Evolutionary conservation across 1,140 invertebrate species (phyloP).

Genomic region (Cotesia glomerata): DNA sequence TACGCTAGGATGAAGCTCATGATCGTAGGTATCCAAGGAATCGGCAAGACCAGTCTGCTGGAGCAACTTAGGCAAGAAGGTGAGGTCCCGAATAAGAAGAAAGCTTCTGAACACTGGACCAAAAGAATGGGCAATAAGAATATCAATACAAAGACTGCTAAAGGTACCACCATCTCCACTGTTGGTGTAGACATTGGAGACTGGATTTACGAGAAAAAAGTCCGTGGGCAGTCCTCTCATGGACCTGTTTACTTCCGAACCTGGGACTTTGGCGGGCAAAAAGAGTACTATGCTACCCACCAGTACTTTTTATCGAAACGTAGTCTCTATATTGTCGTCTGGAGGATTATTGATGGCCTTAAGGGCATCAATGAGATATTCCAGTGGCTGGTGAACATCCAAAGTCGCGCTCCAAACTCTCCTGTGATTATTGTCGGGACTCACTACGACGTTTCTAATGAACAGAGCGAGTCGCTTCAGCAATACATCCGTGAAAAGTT

Average conservation of each 20-base stretch:
- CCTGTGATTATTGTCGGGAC: conserved; percentile 94
- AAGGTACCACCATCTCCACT: conserved; percentile 87
- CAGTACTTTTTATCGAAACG: conserved; percentile 97
- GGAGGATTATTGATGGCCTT: conserved; percentile 93
- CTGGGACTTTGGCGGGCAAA: conserved; percentile 99
- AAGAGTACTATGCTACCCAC: conserved; percentile 96
- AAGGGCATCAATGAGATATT: conserved; percentile 88
- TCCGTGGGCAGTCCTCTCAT: conserved; percentile 71
- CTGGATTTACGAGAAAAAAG: conserved; percentile 90
- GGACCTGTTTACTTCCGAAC: conserved; percentile 95
- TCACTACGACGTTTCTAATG: conserved; percentile 88
- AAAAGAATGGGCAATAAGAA: conserved; percentile 92
- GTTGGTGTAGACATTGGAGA: conserved; percentile 97
- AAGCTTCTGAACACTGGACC: conserved; percentile 88
- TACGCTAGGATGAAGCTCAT: conserved; percentile 97
- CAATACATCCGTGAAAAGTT: conserved; percentile 88
- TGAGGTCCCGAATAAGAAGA: conserved; percentile 74
- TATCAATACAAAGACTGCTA: conserved; percentile 75
- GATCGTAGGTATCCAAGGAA: conserved; percentile 94
- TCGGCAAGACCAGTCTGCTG: conserved; percentile 82
- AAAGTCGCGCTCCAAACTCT: conserved; percentile 91
- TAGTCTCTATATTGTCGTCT: conserved; percentile 94
- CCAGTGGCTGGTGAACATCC: conserved; percentile 95
- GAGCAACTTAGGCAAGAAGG: conserved; percentile 88
- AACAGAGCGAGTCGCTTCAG: conserved; percentile 82